Evolutionary conservation across 2,113 vertebrate species (phyloP).

Genomic region (Campylorhamphus procurvoides): DNA sequence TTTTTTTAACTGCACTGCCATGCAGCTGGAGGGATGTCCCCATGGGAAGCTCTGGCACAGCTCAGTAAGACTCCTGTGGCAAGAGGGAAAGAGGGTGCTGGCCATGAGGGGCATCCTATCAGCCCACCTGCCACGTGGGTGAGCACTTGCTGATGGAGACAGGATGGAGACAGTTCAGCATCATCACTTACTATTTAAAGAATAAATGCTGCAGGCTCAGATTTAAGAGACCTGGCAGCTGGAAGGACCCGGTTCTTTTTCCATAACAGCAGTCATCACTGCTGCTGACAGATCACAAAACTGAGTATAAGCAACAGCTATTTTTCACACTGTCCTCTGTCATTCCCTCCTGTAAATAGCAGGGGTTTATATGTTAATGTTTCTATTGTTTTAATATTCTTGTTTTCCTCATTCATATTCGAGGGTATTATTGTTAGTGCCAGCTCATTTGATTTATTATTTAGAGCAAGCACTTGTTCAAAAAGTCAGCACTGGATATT

Average conservation of each 20-base stretch:
- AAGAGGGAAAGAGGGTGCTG: background rate
- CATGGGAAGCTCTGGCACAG: rapidly evolving
- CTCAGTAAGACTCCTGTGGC: background rate
- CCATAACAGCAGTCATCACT: background rate
- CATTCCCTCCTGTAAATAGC: slow-evolving; percentile 35
- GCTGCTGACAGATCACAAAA: background rate
- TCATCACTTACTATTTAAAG: background rate
- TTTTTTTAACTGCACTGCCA: background rate
- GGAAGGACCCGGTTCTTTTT: background rate
- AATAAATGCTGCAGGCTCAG: background rate
- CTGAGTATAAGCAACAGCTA: slow-evolving; percentile 12
- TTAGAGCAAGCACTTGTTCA: slow-evolving; percentile 81
- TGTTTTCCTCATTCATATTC: slow-evolving; percentile 83
- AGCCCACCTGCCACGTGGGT: rapidly evolving
- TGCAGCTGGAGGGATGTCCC: background rate
- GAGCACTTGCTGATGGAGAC: background rate
- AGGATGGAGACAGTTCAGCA: background rate
- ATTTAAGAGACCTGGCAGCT: background rate
- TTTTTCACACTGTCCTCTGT: slow-evolving; percentile 54
- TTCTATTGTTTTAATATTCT: slow-evolving; percentile 81
- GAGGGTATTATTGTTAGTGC: slow-evolving; percentile 77
- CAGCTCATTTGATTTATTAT: slow-evolving; percentile 83
- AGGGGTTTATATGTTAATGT: slow-evolving; percentile 75
- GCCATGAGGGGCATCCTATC: background rate
- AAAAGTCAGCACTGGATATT: slow-evolving; percentile 80